These are phyloP conservation scores for Syngnathoides biaculeatus DNA, from an alignment of 2,113 vertebrate genomes.

Conservation along the genomic window DNA sequence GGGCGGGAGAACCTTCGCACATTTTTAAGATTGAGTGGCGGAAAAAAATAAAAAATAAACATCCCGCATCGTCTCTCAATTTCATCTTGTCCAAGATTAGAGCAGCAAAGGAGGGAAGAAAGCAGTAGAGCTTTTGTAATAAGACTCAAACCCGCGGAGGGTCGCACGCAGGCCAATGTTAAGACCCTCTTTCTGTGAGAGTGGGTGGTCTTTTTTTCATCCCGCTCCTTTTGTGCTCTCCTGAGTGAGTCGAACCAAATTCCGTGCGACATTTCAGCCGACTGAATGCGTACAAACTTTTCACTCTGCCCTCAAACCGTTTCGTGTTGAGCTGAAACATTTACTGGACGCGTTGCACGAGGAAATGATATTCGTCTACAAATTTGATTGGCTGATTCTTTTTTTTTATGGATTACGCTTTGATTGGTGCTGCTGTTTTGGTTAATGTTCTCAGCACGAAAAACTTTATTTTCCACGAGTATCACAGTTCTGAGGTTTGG, in stretches of 20 bases:
- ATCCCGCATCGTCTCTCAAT: not conserved
- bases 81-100: not conserved
- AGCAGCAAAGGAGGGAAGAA: slow-evolving; percentile 4
- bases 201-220: not conserved
- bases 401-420: not conserved
- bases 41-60: not conserved
- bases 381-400: no score
- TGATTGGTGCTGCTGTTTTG: no score
- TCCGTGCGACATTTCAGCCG: slow-evolving; percentile 7
- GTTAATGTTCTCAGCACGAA: no score
- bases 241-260: not conserved
- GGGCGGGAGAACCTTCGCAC: not conserved
- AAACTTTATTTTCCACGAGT: no score
- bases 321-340: not conserved
- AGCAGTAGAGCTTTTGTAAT: not conserved
- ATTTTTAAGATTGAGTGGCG: not conserved
- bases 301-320: slow-evolving; percentile 2
- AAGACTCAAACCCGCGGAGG: slow-evolving; percentile 2
- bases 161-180: not conserved
- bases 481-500: no score
- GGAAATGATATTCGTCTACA: not conserved
- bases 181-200: not conserved
- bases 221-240: not conserved
- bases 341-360: not conserved
- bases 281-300: slow-evolving; percentile 20